phyloP scores from a whole-genome alignment of 2,113 vertebrate genomes.

The Narcine bancroftii region DNA sequence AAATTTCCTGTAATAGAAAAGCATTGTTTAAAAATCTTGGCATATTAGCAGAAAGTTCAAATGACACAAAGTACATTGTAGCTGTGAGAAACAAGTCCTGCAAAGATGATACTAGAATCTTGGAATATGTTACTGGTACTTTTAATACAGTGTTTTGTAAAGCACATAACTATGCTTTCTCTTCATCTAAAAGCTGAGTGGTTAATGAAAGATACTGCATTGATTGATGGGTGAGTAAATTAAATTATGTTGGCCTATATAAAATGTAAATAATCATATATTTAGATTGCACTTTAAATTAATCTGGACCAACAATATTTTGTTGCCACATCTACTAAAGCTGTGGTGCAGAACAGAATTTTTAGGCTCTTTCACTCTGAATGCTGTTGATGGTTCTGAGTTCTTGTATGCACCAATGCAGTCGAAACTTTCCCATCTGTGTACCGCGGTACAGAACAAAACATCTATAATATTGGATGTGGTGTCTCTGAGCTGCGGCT shows the following conservation, averaged over 20 bases:
- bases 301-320: background rate
- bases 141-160: background rate
- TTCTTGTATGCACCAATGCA: too few species aligned
- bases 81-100: background rate
- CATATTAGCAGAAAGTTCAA: background rate
- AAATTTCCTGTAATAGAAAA: background rate
- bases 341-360: too few species aligned
- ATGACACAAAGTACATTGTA: background rate
- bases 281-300: background rate
- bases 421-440: too few species aligned
- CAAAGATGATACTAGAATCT: slow-evolving; percentile 2
- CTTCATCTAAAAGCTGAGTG: background rate
- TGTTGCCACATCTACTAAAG: too few species aligned
- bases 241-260: background rate
- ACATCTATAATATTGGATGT: too few species aligned
- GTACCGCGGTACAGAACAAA: too few species aligned
- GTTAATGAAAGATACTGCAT: slow-evolving; percentile 1
- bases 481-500: too few species aligned
- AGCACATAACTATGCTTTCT: background rate
- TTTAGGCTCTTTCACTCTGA: too few species aligned
- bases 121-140: background rate
- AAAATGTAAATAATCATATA: background rate
- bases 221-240: slow-evolving; percentile 36
- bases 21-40: background rate
- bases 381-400: too few species aligned